phyloP scores from a whole-genome alignment of 2,797 vertebrate genomes.

The Thamnophis elegans region DNA sequence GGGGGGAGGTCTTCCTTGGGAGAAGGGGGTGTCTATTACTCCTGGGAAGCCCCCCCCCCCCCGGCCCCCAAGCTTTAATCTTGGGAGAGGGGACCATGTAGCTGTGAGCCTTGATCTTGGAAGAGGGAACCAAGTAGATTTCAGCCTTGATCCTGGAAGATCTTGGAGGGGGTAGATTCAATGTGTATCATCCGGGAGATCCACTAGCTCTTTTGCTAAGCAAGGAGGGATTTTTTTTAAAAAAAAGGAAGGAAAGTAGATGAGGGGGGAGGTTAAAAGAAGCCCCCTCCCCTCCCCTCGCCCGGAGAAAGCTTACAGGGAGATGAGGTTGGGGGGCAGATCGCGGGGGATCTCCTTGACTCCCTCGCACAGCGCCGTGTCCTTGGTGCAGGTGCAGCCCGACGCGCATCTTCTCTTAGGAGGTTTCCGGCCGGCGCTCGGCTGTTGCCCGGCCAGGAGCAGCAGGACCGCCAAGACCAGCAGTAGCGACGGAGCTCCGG shows the following conservation, averaged over 20 bases:
- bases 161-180: neutral
- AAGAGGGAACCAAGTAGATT: accelerated
- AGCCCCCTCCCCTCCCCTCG: neutral
- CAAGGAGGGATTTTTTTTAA: neutral
- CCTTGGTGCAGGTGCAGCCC: conserved; percentile 66
- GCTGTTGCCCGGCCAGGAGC: neutral
- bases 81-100: accelerated
- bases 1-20: neutral
- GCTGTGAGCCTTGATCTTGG: neutral
- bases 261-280: too few relatives aligned
- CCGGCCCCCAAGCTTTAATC: neutral
- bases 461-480: conserved; percentile 6
- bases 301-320: conserved; percentile 57
- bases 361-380: conserved; percentile 67
- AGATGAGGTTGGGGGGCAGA: conserved; percentile 61
- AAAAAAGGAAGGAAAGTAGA: too few relatives aligned
- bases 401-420: conserved; percentile 64
- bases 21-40: neutral
- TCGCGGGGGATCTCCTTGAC: conserved; percentile 58
- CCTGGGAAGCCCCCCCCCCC: neutral
- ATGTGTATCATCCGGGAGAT: neutral
- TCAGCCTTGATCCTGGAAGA: neutral
- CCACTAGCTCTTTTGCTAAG: neutral
- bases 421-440: conserved; percentile 41
- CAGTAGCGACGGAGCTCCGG: conserved; percentile 12